Evolutionary conservation across 2,888 invertebrate genomes (phyloP).

Genomic region (Aethes cnicana): DNA sequence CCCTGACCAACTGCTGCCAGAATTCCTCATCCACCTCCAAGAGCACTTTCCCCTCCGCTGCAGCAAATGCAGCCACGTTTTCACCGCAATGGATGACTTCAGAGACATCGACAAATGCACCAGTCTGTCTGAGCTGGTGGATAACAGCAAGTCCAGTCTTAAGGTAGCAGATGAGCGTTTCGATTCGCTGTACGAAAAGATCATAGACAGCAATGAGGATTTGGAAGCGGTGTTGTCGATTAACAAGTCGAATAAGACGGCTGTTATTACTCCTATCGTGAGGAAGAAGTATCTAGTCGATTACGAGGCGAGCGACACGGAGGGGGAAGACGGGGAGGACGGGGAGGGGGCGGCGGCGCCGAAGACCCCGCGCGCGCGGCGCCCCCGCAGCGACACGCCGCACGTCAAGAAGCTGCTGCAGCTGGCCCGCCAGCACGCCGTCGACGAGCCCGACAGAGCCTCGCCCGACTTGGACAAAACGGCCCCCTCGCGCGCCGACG

Average conservation of each 20-base stretch:
- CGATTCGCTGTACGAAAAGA: slow-evolving; percentile 63
- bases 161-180: slow-evolving; percentile 61
- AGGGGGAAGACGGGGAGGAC: slow-evolving; percentile 45
- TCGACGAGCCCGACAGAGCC: slow-evolving; percentile 47
- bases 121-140: slow-evolving; percentile 65
- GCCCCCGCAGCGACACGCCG: slow-evolving; percentile 60
- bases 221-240: slow-evolving; percentile 60
- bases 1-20: slow-evolving; percentile 52
- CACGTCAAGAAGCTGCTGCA: slow-evolving; percentile 62
- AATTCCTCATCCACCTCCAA: slow-evolving; percentile 60
- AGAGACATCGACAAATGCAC: slow-evolving; percentile 60
- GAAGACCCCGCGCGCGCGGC: slow-evolving; percentile 61
- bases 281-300: slow-evolving; percentile 65
- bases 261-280: slow-evolving; percentile 67
- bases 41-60: slow-evolving; percentile 69
- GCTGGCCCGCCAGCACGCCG: slow-evolving; percentile 55
- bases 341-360: slow-evolving; percentile 40
- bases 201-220: slow-evolving; percentile 44
- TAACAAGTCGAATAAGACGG: slow-evolving; percentile 62
- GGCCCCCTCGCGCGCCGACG: slow-evolving; percentile 54
- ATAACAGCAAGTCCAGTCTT: slow-evolving; percentile 37
- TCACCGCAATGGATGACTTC: slow-evolving; percentile 65
- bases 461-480: slow-evolving; percentile 41
- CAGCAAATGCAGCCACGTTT: slow-evolving; percentile 63
- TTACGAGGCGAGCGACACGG: slow-evolving; percentile 67